phyloP scores from a whole-genome alignment of 2,888 invertebrate genomes.

The Tortrix viridana region DNA sequence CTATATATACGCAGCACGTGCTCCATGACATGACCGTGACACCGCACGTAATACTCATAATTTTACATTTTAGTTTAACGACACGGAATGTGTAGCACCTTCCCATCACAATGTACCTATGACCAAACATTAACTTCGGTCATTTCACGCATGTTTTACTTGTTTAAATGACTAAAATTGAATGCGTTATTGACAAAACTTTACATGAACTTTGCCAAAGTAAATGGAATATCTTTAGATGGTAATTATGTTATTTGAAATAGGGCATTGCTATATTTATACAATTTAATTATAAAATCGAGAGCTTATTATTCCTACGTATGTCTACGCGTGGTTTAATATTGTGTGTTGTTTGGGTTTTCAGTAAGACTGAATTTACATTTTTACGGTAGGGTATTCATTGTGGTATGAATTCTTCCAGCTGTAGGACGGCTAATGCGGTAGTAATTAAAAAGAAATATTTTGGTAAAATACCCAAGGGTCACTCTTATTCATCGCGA shows the following conservation, averaged over 20 bases:
- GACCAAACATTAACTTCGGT: conserved; percentile 15
- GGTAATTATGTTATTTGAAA: background rate
- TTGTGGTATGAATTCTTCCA: background rate
- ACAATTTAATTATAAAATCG: conserved; percentile 19
- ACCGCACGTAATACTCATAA: conserved; percentile 27
- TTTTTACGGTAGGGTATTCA: background rate
- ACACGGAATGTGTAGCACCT: conserved; percentile 32
- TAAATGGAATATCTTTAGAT: background rate
- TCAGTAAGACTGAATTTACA: conserved; percentile 18
- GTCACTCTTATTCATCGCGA: too few relatives aligned
- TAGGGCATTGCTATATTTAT: conserved; percentile 3
- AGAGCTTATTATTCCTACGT: conserved; percentile 32
- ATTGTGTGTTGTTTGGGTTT: conserved; percentile 9
- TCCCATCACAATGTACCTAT: conserved; percentile 13
- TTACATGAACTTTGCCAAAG: background rate
- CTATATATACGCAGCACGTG: conserved; percentile 33
- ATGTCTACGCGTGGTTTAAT: conserved; percentile 8
- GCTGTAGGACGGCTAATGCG: too few relatives aligned
- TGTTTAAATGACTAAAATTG: conserved; percentile 4
- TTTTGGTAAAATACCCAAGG: too few relatives aligned
- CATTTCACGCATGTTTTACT: conserved; percentile 23
- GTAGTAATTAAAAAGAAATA: too few relatives aligned
- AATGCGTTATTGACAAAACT: background rate
- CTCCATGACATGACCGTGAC: conserved; percentile 29
- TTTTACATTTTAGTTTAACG: conserved; percentile 17